A percentile compares a stretch with the other conserved stretches of the same genome.
These are phyloP conservation scores for Tauraco hartlaubi DNA, from an alignment of 2,797 vertebrate genomes.

Conservation along the genomic window DNA sequence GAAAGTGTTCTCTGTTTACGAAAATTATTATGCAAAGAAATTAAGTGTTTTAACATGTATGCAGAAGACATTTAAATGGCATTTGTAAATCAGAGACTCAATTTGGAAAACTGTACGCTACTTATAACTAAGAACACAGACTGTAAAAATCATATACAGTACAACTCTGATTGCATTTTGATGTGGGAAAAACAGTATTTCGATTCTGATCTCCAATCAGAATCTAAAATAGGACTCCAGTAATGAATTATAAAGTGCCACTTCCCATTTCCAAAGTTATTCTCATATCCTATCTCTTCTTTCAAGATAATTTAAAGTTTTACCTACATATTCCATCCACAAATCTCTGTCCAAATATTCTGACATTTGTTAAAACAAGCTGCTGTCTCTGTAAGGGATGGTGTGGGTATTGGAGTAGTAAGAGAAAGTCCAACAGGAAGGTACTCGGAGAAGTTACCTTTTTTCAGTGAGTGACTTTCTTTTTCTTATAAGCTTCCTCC, in stretches of 20 bases:
- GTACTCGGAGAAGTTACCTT: background rate
- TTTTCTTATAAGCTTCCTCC: background rate
- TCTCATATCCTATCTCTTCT: background rate
- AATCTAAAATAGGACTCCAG: background rate
- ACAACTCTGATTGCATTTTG: background rate
- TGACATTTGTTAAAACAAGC: background rate
- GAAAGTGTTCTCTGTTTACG: background rate
- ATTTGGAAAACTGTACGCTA: background rate
- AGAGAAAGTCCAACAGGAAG: background rate
- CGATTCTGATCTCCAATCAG: background rate
- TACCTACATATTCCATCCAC: background rate
- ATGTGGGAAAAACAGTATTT: background rate
- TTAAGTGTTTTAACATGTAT: background rate
- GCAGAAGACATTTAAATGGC: background rate
- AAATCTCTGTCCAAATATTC: background rate
- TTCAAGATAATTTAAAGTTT: background rate
- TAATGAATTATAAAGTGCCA: background rate
- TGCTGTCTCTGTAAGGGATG: background rate
- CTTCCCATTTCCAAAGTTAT: background rate
- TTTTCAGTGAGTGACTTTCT: background rate
- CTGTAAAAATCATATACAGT: background rate
- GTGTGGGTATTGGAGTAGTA: background rate
- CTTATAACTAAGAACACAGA: background rate
- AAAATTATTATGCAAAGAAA: conserved; percentile 23
- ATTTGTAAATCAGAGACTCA: conserved; percentile 23